A percentile compares a stretch with the other conserved stretches of the same genome.
These are phyloP conservation scores for Sinocyclocheilus anshuiensis DNA, from an alignment of 2,113 vertebrate genomes.

Conservation along the genomic window DNA sequence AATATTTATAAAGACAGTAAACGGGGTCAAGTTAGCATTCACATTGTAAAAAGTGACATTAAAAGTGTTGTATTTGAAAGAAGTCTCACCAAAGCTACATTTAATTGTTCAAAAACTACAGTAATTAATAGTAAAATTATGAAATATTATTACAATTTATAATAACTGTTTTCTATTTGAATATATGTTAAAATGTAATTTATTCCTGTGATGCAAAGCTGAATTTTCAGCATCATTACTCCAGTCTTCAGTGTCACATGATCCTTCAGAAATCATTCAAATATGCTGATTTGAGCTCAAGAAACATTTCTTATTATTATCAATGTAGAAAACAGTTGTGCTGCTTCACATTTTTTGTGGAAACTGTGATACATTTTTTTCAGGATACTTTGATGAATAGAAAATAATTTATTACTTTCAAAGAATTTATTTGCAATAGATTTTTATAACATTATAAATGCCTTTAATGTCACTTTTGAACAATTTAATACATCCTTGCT, in stretches of 20 bases:
- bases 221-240: neutral
- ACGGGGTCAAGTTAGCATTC: neutral
- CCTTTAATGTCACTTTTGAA: neutral
- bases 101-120: too few relatives aligned
- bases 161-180: neutral
- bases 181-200: too few relatives aligned
- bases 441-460: neutral
- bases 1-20: neutral
- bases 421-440: too few relatives aligned
- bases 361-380: too few relatives aligned
- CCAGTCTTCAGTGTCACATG: neutral
- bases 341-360: too few relatives aligned
- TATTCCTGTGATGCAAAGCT: neutral
- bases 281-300: too few relatives aligned
- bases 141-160: neutral
- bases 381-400: too few relatives aligned
- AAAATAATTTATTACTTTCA: too few relatives aligned
- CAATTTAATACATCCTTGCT: neutral
- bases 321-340: too few relatives aligned
- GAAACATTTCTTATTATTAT: too few relatives aligned
- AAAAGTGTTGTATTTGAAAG: neutral
- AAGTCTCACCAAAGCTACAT: neutral
- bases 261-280: too few relatives aligned
- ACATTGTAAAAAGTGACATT: neutral
- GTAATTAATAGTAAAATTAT: neutral